Evolutionary conservation across 2,888 invertebrate species (phyloP).

Genomic region (Lepidonotus clava): DNA sequence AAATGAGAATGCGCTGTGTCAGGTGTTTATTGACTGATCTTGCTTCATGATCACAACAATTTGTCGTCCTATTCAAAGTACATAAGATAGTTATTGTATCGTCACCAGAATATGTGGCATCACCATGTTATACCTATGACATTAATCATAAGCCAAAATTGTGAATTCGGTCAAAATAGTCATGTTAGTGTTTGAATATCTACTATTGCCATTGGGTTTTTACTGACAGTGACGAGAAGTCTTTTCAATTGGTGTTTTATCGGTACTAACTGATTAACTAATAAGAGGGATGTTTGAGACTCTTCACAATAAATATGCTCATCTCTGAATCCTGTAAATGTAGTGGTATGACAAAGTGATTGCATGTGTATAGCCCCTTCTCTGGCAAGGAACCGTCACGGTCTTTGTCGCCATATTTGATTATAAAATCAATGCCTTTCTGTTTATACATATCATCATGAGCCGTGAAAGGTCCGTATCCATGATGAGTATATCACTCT

Average conservation of each 20-base stretch:
- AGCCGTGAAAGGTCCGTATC: not conserved
- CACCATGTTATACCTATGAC: not conserved
- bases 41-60: not conserved
- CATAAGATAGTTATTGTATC: not conserved
- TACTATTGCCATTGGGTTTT: no score
- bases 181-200: not conserved
- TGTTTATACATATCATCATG: constrained; percentile 40
- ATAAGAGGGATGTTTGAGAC: no score
- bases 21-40: no score
- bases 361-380: no score
- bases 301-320: no score
- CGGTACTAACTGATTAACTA: no score
- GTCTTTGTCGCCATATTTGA: no score
- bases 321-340: no score
- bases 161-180: not conserved
- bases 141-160: not conserved
- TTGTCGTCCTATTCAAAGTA: not conserved
- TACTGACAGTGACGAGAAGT: no score
- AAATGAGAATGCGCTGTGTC: not conserved
- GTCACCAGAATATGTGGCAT: not conserved
- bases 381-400: no score
- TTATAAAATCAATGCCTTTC: constrained; percentile 10
- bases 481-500: not conserved
- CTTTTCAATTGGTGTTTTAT: no score
- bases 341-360: no score